Percentiles rank a stretch among this genome's conserved stretches.
phyloP scores from a whole-genome alignment of 2,888 invertebrate genomes.

The Bombylius major region DNA sequence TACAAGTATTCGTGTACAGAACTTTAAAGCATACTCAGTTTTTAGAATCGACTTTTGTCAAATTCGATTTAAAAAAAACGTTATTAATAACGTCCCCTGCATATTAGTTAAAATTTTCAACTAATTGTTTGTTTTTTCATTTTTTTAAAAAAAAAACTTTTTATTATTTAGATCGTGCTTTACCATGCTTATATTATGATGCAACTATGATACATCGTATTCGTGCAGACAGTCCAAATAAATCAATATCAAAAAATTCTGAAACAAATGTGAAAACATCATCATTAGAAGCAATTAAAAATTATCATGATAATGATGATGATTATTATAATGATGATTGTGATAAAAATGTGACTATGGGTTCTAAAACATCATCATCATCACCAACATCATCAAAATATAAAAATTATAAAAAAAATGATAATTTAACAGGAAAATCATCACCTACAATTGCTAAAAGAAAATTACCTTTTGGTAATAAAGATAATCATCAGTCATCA shows the following conservation, averaged over 20 bases:
- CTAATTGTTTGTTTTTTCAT: background rate
- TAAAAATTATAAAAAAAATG: background rate
- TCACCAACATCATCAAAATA: background rate
- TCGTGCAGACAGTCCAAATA: background rate
- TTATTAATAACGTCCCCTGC: too few relatives aligned
- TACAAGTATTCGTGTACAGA: too few relatives aligned
- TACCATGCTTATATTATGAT: constrained; percentile 1
- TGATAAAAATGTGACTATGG: background rate
- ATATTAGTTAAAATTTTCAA: background rate
- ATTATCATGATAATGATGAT: constrained; percentile 6
- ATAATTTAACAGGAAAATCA: too few relatives aligned
- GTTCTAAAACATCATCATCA: background rate
- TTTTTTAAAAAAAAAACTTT: too few relatives aligned
- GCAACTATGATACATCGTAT: constrained; percentile 11
- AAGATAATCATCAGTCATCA: background rate
- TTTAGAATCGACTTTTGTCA: too few relatives aligned
- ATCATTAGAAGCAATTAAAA: constrained; percentile 10
- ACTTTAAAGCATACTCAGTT: too few relatives aligned
- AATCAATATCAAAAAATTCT: background rate
- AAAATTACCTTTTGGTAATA: background rate
- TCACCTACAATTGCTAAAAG: background rate
- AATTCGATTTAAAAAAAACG: too few relatives aligned
- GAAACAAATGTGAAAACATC: background rate
- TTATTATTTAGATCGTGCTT: constrained; percentile 2
- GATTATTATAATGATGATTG: background rate